These are phyloP conservation scores for Pseudotriccus pelzelni DNA, from an alignment of 2,797 vertebrate species.

Conservation along the genomic window DNA sequence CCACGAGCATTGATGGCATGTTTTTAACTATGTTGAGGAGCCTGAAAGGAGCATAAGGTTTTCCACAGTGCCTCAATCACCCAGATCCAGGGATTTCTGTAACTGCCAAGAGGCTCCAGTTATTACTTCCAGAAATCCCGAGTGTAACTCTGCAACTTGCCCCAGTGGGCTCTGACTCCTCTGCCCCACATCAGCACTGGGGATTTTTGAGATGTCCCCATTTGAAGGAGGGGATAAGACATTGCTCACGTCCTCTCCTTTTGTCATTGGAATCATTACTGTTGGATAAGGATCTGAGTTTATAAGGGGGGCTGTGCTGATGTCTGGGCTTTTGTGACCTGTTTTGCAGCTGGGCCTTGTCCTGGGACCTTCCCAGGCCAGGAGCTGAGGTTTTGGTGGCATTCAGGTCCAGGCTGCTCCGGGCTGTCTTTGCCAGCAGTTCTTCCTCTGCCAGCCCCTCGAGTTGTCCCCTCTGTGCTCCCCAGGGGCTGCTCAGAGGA, in stretches of 20 bases:
- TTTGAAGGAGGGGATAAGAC: neutral
- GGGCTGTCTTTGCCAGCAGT: fast-evolving
- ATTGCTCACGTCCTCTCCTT: fast-evolving
- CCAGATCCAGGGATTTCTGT: neutral
- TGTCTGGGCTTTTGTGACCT: neutral
- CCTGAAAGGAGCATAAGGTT: neutral
- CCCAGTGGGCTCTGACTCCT: neutral
- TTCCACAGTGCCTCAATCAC: neutral
- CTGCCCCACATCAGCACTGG: too few relatives aligned
- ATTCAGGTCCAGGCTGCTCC: neutral
- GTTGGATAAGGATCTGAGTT: fast-evolving
- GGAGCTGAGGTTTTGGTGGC: neutral
- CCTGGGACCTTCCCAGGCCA: neutral
- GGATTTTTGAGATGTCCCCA: neutral
- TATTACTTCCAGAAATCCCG: neutral
- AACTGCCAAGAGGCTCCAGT: fast-evolving
- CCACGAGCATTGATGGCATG: neutral
- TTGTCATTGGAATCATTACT: neutral
- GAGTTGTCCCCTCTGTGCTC: fast-evolving
- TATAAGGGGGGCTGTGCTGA: neutral
- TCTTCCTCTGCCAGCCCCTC: neutral
- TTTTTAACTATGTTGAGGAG: neutral
- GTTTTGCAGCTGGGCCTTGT: neutral
- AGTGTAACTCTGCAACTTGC: neutral
- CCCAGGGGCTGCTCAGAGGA: neutral